Conservation (phyloP, 1,140 invertebrate genomes). For the Bombus breviceps region DNA sequence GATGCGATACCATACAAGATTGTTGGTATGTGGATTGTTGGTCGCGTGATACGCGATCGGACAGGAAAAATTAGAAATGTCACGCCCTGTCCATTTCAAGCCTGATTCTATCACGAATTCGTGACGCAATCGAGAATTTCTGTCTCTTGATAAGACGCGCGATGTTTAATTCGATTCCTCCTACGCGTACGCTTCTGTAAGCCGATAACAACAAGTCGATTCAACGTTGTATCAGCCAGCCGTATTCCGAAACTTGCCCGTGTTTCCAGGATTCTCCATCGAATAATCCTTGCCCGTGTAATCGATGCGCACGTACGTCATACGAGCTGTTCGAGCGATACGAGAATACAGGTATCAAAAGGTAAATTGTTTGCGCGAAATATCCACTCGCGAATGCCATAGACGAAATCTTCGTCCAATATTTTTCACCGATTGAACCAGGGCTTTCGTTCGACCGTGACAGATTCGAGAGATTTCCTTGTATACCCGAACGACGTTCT, state of each 20-base stretch:
- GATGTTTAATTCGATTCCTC: neutral
- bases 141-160: neutral
- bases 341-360: neutral
- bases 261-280: neutral
- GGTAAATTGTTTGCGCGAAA: neutral
- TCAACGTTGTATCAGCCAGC: neutral
- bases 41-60: neutral
- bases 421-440: neutral
- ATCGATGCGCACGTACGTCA: neutral
- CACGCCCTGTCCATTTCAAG: neutral
- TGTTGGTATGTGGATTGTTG: no score
- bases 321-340: neutral
- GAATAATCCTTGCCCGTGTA: neutral
- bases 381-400: no score
- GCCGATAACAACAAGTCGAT: neutral
- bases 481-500: no score
- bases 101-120: neutral
- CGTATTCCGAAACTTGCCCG: neutral
- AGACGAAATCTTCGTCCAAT: neutral
- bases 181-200: neutral
- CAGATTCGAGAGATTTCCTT: neutral
- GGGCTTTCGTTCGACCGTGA: no score
- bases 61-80: neutral
- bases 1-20: constrained; percentile 2
- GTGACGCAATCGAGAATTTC: neutral